These are phyloP conservation scores for Protodeltote pygarga DNA, from an alignment of 2,888 invertebrate genomes.

Conservation along the genomic window DNA sequence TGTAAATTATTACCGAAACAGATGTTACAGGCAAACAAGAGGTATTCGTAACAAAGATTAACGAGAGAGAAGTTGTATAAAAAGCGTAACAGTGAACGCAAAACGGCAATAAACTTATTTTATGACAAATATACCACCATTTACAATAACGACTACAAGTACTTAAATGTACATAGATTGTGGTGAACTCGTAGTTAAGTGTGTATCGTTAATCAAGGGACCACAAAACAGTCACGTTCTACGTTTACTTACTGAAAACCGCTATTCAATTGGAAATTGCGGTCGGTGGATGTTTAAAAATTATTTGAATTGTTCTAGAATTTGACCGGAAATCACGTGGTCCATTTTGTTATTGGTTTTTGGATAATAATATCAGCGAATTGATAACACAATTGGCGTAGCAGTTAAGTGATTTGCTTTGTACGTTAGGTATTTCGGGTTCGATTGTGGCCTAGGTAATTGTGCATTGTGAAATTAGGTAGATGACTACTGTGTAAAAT, in stretches of 20 bases:
- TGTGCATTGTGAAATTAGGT: too few relatives aligned
- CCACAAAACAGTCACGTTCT: constrained; percentile 30
- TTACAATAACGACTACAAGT: constrained; percentile 39
- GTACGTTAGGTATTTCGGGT: too few relatives aligned
- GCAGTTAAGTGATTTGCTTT: too few relatives aligned
- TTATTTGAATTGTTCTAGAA: constrained; percentile 12
- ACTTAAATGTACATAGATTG: constrained; percentile 46
- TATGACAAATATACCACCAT: constrained; percentile 51
- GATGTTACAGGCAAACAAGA: constrained; percentile 72
- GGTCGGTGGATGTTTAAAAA: constrained; percentile 17
- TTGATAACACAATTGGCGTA: too few relatives aligned
- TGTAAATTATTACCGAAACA: constrained; percentile 75
- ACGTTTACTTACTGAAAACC: constrained; percentile 26
- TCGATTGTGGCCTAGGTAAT: too few relatives aligned
- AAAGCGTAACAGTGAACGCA: constrained; percentile 59
- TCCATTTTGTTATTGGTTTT: too few relatives aligned
- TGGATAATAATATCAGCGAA: too few relatives aligned
- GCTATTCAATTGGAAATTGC: constrained; percentile 18
- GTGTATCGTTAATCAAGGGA: constrained; percentile 37
- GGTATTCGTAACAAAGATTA: constrained; percentile 73
- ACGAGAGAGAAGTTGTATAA: constrained; percentile 61
- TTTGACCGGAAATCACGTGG: background rate
- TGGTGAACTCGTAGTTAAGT: constrained; percentile 32
- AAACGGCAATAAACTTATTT: constrained; percentile 54
- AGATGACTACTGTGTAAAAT: too few relatives aligned